These are phyloP conservation scores for Serrognathus titanus DNA, from an alignment of 2,888 invertebrate genomes.

Conservation along the genomic window DNA sequence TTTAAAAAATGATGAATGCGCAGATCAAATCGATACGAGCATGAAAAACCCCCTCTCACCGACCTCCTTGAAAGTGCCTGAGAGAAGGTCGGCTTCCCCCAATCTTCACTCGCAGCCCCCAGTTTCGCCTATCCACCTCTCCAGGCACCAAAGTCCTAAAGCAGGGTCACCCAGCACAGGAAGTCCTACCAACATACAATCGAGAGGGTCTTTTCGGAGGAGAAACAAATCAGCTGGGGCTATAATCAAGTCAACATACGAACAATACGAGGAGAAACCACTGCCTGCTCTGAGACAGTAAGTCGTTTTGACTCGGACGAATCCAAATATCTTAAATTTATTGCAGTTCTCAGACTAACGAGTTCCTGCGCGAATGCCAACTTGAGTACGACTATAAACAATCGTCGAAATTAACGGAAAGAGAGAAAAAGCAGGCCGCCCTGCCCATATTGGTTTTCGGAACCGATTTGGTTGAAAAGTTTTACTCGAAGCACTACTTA, in stretches of 20 bases:
- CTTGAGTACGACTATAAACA: constrained; percentile 55
- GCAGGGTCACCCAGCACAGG: constrained; percentile 44
- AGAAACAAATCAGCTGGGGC: constrained; percentile 66
- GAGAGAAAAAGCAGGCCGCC: constrained; percentile 84
- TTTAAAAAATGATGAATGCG: constrained; percentile 59
- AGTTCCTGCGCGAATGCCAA: constrained; percentile 73
- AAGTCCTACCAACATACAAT: constrained; percentile 54
- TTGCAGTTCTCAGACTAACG: constrained; percentile 76
- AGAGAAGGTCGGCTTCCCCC: constrained; percentile 50
- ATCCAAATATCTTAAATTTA: neutral
- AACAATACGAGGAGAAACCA: constrained; percentile 83
- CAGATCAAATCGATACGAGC: constrained; percentile 49
- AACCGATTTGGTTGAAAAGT: constrained; percentile 83
- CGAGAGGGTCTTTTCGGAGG: constrained; percentile 55
- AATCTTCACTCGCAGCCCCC: constrained; percentile 36
- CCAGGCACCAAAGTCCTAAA: constrained; percentile 52
- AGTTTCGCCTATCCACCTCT: constrained; percentile 52
- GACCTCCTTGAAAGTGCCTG: constrained; percentile 41
- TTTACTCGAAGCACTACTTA: constrained; percentile 85
- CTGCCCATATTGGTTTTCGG: constrained; percentile 90
- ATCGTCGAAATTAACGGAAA: constrained; percentile 65
- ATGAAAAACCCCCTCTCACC: constrained; percentile 42
- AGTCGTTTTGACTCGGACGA: constrained; percentile 26
- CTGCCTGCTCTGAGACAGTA: constrained; percentile 84
- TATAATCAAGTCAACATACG: constrained; percentile 63